These are phyloP conservation scores for Linnaemya tessellans DNA, from an alignment of 2,888 invertebrate species.

Conservation along the genomic window DNA sequence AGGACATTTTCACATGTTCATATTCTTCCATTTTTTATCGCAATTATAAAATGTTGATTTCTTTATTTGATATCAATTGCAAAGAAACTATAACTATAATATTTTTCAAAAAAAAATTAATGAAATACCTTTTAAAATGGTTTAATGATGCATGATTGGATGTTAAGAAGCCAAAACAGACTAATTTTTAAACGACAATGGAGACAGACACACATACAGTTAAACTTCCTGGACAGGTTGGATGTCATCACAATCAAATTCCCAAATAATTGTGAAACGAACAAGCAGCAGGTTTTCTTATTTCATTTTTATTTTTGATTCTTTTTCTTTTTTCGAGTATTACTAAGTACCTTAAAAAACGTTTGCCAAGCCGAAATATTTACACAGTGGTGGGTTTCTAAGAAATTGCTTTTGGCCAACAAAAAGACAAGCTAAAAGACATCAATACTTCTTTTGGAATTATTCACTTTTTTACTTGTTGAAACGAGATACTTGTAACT, in stretches of 20 bases:
- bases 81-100: background rate
- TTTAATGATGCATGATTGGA: constrained; percentile 64
- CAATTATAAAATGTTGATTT: constrained; percentile 66
- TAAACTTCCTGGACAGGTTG: background rate
- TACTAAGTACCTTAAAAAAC: constrained; percentile 4
- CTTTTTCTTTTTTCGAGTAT: background rate
- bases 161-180: constrained; percentile 44
- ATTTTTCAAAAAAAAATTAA: constrained; percentile 6
- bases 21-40: background rate
- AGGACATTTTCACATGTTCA: constrained; percentile 50
- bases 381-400: constrained; percentile 53
- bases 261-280: constrained; percentile 56
- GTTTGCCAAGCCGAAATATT: constrained; percentile 52
- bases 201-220: background rate
- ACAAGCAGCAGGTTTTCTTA: constrained; percentile 19
- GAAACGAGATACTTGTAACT: background rate
- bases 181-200: constrained; percentile 1
- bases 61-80: constrained; percentile 65
- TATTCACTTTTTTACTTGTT: background rate
- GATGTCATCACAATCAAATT: constrained; percentile 57
- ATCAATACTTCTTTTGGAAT: constrained; percentile 26
- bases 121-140: constrained; percentile 54
- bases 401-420: constrained; percentile 35
- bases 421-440: constrained; percentile 13
- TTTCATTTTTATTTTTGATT: background rate